Evolutionary conservation across 2,113 vertebrate species (phyloP).

Genomic region (Pterocles orientalis): DNA sequence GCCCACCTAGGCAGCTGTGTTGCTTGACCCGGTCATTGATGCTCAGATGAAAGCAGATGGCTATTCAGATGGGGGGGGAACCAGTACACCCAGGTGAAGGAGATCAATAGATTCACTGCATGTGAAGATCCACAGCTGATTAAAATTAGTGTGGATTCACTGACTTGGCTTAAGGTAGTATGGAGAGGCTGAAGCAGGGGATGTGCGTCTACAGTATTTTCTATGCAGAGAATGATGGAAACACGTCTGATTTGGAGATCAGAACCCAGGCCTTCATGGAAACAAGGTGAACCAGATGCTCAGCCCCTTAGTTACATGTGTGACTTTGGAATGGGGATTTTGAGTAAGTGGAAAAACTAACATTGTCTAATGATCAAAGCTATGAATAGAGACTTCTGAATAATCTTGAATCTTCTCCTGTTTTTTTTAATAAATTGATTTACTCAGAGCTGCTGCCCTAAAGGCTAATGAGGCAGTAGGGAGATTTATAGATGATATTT

Average conservation of each 20-base stretch:
- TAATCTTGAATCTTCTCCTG: not conserved
- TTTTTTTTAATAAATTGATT: not conserved
- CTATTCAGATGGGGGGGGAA: not conserved
- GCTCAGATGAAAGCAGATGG: not conserved
- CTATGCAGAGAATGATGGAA: not conserved
- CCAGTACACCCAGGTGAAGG: not conserved
- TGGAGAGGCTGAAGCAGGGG: not conserved
- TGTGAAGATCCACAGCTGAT: not conserved
- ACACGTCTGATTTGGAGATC: not conserved
- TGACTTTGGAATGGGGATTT: not conserved
- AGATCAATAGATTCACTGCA: not conserved
- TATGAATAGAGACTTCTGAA: not conserved
- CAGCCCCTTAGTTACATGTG: rapidly evolving
- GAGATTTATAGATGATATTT: slow-evolving; percentile 29
- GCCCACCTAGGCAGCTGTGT: not conserved
- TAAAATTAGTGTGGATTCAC: not conserved
- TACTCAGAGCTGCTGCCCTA: not conserved
- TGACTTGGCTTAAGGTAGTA: not conserved
- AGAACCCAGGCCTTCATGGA: not conserved
- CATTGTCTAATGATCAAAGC: not conserved
- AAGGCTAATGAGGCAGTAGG: slow-evolving; percentile 9
- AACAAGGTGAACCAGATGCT: not conserved
- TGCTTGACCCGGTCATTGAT: not conserved
- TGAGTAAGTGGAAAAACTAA: not conserved
- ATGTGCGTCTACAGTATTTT: rapidly evolving